Percentiles rank a stretch among this genome's conserved stretches.
Conservation (phyloP, 2,888 invertebrate genomes). For the Drosophila austrosaltans region DNA sequence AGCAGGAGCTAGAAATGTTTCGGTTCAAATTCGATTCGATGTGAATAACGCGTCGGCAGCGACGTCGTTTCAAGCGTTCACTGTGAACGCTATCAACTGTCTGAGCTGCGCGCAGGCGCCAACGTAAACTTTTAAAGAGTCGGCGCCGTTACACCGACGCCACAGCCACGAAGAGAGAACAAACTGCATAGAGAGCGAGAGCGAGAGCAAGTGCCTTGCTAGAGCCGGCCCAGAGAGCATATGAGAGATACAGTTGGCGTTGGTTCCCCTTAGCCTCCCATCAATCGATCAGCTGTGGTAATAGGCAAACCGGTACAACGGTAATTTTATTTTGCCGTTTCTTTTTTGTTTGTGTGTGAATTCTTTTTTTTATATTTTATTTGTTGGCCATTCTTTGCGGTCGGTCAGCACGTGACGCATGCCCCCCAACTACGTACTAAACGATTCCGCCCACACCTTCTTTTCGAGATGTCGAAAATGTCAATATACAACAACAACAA, state of each 20-base stretch:
- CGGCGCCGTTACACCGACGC: conserved; percentile 21
- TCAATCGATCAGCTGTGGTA: conserved; percentile 35
- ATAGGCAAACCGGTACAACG: conserved; percentile 10
- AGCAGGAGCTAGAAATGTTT: conserved; percentile 14
- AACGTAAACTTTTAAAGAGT: conserved; percentile 59
- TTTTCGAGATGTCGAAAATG: conserved; percentile 2
- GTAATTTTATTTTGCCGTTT: conserved; percentile 14
- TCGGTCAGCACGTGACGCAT: conserved; percentile 13
- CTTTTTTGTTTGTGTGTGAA: neutral
- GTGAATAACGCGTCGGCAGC: conserved; percentile 41
- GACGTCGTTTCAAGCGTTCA: conserved; percentile 65
- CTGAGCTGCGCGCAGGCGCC: conserved; percentile 68
- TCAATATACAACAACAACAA: neutral
- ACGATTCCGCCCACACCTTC: conserved; percentile 11
- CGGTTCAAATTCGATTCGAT: conserved; percentile 1
- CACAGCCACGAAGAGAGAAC: conserved; percentile 9
- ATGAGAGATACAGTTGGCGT: neutral
- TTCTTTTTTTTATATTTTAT: neutral
- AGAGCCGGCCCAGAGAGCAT: neutral
- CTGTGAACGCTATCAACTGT: conserved; percentile 74
- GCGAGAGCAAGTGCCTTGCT: conserved; percentile 10
- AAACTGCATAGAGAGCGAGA: conserved; percentile 15
- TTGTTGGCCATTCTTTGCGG: conserved; percentile 27
- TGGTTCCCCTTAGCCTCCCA: neutral
- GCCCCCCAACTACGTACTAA: neutral